Evolutionary conservation across 1,140 invertebrate genomes (phyloP).

Genomic region (Carcinoscorpius rotundicauda): DNA sequence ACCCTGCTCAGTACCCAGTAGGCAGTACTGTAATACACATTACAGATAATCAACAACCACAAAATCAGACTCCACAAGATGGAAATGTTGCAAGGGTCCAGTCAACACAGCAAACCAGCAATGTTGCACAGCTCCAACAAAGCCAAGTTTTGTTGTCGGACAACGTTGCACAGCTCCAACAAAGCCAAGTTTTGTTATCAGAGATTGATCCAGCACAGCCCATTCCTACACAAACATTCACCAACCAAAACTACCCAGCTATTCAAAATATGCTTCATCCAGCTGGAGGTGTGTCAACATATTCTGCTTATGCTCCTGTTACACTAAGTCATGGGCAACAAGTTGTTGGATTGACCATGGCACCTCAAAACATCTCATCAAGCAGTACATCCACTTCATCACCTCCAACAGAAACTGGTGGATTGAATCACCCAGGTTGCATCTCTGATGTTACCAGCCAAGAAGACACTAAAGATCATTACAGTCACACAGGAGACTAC

Average conservation of each 20-base stretch:
- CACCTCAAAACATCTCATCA: conserved; percentile 4
- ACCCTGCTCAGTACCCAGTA: neutral
- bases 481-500: too few species aligned
- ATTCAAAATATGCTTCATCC: conserved; percentile 12
- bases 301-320: conserved; percentile 14
- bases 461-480: too few species aligned
- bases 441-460: too few species aligned
- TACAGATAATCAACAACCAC: neutral
- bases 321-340: conserved; percentile 9
- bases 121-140: conserved; percentile 1
- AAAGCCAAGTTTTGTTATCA: neutral
- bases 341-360: conserved; percentile 10
- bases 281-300: conserved; percentile 4
- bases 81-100: neutral
- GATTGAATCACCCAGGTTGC: too few species aligned
- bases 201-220: conserved; percentile 17
- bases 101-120: neutral
- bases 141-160: conserved; percentile 1
- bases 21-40: too few species aligned
- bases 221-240: conserved; percentile 26
- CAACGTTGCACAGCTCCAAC: conserved; percentile 2
- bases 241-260: conserved; percentile 22
- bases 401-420: neutral
- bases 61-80: conserved; percentile 3
- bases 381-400: conserved; percentile 9